Base-by-base conservation (phyloP, 2,888 invertebrate genomes). In the Branchellion lobata region DNA sequence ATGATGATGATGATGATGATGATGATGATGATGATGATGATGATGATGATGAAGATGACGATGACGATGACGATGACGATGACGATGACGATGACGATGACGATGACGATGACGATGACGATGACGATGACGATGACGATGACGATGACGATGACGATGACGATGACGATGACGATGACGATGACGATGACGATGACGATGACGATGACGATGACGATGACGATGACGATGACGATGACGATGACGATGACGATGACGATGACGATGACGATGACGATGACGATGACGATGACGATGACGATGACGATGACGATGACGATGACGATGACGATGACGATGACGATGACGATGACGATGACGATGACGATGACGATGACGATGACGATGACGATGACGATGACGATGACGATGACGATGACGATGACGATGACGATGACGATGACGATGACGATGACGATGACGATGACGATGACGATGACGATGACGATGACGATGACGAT, bases 71-170 rank as follows among this genome's bases (percentile, higher is more conserved):
- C 29, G n/a, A n/a, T n/a, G n/a, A n/a, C n/a, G n/a, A n/a, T n/a
- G n/a, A n/a, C n/a, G n/a, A n/a, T n/a, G n/a, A n/a, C n/a, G 53
- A 53, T 53, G 53, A 53, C 21, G 53, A 53, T 53, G 53, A 53
- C 21, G 53, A 53, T 53, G n/a, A n/a, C n/a, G n/a, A n/a, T n/a
- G n/a, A n/a, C n/a, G n/a, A n/a, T n/a, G n/a, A n/a, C n/a, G n/a
- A n/a, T n/a, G 53, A 53, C 21, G 53, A 53, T 53, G 53, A 53
- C 21, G 53, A 53, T 53, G 53, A 53, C 21, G 53, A 53, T 53
- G 53, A n/a, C n/a, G n/a, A n/a, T n/a, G n/a, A n/a, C 40, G 40
- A 40, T 40, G 73, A 34, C n/a, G 73, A 73, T 40, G 73, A 73
- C 40, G 73, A 73, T 0, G 40, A 73, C 5, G 40, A 40, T 36